A percentile compares a stretch with the other conserved stretches of the same genome.
phyloP scores from a whole-genome alignment of 2,888 invertebrate species.

The Athalia rosae region DNA sequence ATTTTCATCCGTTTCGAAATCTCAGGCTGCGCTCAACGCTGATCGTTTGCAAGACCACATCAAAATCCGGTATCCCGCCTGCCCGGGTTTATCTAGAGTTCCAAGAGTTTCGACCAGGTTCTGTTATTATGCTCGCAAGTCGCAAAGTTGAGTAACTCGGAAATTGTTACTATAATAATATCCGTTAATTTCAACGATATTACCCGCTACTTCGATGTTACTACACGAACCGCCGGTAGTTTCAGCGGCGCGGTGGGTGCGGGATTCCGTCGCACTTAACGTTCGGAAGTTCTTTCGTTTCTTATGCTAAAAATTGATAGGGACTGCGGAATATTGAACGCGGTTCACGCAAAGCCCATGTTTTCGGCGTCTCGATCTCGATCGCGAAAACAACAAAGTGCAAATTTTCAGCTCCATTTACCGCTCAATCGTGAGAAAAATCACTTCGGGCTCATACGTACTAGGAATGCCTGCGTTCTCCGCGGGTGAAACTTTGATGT shows the following conservation, averaged over 20 bases:
- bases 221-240: neutral
- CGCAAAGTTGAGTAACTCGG: slow-evolving; percentile 29
- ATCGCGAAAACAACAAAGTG: neutral
- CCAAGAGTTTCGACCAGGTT: slow-evolving; percentile 21
- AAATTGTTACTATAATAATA: slow-evolving; percentile 25
- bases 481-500: neutral
- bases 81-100: slow-evolving; percentile 10
- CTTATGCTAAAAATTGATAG: no score
- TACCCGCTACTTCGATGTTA: neutral
- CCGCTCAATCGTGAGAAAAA: slow-evolving; percentile 18
- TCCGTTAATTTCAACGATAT: slow-evolving; percentile 30
- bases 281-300: no score
- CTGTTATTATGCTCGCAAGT: slow-evolving; percentile 8
- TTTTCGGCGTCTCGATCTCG: slow-evolving; percentile 21
- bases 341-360: no score
- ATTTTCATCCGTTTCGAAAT: neutral
- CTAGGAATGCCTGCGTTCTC: neutral
- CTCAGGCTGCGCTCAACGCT: slow-evolving; percentile 11
- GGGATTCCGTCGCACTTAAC: no score
- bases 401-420: slow-evolving; percentile 30
- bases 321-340: no score
- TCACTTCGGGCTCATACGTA: slow-evolving; percentile 8
- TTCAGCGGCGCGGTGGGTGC: no score
- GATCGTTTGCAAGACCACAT: slow-evolving; percentile 4
- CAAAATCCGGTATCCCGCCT: slow-evolving; percentile 10